Conservation (phyloP, 2,888 invertebrate species). For the Acleris literana region DNA sequence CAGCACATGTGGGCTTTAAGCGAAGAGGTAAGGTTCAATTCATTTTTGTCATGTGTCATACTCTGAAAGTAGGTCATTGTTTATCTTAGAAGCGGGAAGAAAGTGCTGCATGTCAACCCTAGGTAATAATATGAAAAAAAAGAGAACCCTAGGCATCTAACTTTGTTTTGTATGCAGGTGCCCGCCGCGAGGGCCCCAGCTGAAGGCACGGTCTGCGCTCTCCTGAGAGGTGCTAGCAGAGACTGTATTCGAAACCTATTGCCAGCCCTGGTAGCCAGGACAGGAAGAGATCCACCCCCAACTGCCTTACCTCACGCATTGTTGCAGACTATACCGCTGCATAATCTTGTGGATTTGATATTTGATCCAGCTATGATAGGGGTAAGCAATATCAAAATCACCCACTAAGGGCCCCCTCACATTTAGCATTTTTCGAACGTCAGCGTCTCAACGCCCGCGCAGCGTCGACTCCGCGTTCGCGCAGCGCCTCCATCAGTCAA, state of each 20-base stretch:
- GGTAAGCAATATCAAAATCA: conserved; percentile 46
- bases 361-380: conserved; percentile 71
- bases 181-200: conserved; percentile 72
- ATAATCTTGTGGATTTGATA: conserved; percentile 71
- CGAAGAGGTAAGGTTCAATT: conserved; percentile 58
- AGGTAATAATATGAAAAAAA: no score
- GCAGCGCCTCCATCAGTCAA: no score
- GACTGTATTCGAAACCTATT: conserved; percentile 67
- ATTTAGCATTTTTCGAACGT: no score
- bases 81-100: no score
- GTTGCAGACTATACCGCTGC: conserved; percentile 69
- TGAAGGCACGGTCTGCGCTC: conserved; percentile 76
- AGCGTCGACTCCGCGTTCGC: no score
- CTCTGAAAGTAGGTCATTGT: no score
- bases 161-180: conserved; percentile 53
- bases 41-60: no score
- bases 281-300: conserved; percentile 79
- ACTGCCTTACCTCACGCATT: conserved; percentile 77
- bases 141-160: no score
- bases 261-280: conserved; percentile 72
- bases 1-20: conserved; percentile 80
- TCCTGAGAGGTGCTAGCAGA: conserved; percentile 66
- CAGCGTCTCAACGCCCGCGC: no score
- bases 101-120: no score
- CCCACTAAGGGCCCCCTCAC: no score